A percentile compares a stretch with the other conserved stretches of the same genome.
phyloP scores from a whole-genome alignment of 2,888 invertebrate genomes.

The Hermaeophaga mercurialis region DNA sequence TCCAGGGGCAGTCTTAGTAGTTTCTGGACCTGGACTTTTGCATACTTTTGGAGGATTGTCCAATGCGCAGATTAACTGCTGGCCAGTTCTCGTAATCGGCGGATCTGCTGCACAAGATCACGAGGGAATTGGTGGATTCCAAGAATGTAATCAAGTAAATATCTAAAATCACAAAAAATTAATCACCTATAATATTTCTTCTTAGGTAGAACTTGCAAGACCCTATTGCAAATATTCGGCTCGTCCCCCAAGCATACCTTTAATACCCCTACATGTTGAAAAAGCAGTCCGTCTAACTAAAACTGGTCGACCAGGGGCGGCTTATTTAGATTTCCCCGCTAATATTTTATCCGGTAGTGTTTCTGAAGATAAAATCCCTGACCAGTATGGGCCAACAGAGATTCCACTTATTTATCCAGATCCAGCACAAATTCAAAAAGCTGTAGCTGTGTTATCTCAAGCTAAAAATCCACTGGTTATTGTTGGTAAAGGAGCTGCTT shows the following conservation, averaged over 20 bases:
- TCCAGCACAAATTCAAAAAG: constrained; percentile 64
- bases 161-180: too few relatives aligned
- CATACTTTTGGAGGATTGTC: constrained; percentile 95
- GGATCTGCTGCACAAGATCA: constrained; percentile 92
- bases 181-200: too few relatives aligned
- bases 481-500: constrained; percentile 75
- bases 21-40: constrained; percentile 93
- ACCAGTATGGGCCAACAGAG: constrained; percentile 63
- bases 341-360: constrained; percentile 66
- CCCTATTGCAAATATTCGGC: constrained; percentile 91
- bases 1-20: constrained; percentile 88
- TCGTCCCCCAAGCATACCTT: constrained; percentile 78
- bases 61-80: constrained; percentile 94
- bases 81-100: constrained; percentile 92
- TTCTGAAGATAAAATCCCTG: constrained; percentile 48
- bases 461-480: constrained; percentile 88
- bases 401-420: constrained; percentile 75
- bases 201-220: constrained; percentile 78
- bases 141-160: constrained; percentile 57
- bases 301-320: constrained; percentile 88
- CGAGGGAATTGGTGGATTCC: constrained; percentile 95
- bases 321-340: constrained; percentile 91
- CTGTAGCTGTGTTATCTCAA: constrained; percentile 69
- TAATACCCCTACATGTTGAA: constrained; percentile 90
- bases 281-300: constrained; percentile 84